Evolutionary conservation across 2,797 vertebrate species (phyloP), one percentile per base, ranked within the genome.

Genomic region (Pantherophis alleghaniensis): DNA sequence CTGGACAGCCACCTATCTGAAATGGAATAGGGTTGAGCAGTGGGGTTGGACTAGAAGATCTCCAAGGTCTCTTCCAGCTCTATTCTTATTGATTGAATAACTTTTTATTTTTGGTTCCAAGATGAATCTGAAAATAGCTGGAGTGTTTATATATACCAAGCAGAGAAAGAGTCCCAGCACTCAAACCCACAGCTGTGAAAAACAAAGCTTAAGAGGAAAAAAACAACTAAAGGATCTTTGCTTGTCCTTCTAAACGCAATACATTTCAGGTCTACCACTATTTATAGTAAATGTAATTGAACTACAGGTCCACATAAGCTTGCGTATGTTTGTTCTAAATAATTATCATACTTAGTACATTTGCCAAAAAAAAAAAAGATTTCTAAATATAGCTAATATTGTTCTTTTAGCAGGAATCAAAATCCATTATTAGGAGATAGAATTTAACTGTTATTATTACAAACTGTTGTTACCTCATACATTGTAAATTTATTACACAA

Each of bases 41-140:
- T 10, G 60, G 60, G 10, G 24, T 4, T 61, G 60, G 24, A 10
- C 9, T 61, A 63, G 11, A 63, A 28, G 61, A 63, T 11, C 26
- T 63, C 26, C 61, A 63, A 63, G 11, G 4, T 63, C 4, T 4
- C 26, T 63, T n/a, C 26, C 61, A 63, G 26, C 11, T 63, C 26
- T 63, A 63, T n/a, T 63, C 61, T 28, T 11, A 28, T n/a, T 61
- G 11, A 63, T n/a, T 63, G 10, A 63, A 63, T 61, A 94, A 91
- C 87, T 91, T 93, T 18, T 93, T 89, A 96, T 95, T 95, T 66
- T 94, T 93, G 94, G 95, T 96, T 57, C 97, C 93, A 97, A 98
- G 98, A 98, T 97, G 95, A 98, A 98, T 96, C 94, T 91, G 94
- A 93, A 93, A 96, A 96, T 96, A 97, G 95, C 98, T 98, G 98